Base-by-base conservation (phyloP, 2,113 vertebrate species). In the Gila orcuttii region DNA sequence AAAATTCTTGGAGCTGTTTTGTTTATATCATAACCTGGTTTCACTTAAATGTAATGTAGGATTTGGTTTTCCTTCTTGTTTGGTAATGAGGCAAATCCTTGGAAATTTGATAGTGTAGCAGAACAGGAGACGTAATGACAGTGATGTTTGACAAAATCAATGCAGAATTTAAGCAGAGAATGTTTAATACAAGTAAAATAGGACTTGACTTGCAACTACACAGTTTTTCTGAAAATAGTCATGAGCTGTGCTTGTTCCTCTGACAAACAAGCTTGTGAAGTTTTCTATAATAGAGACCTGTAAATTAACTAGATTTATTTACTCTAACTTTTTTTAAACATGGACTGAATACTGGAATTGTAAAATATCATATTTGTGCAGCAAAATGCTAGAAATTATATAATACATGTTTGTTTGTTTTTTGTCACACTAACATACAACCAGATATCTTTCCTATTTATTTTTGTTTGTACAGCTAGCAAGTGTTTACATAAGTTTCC, bases 91-190 rank as follows among this genome's bases (percentile, higher is more conserved):
- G 79, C 39, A 28, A 11, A 42, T 45, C n/a, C n/a, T 28, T 64
- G 5, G 60, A 45, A 66, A 81, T 81, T 66, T 66, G 25, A 81
- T 45, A 31, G 50, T 78, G 47, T 57, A 36, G 17, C 79, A 66
- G 39, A 66, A 17, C 36, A 66, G 60, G 12, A 25, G 15, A 25
- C n/a, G 52, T 28, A 59, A 59, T 79, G 39, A 7, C 36, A 12
- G 15, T 45, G 42, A 42, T 79, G 23, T 79, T 62, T 79, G 23
- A 79, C 15, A 60, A 25, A 8, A 39, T 60, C 6, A 52, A 9
- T n/a, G 55, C 33, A 42, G n/a, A n/a, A 60, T n/a, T 11, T 42
- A 59, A 79, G 76, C 5, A 59, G 33, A 42, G 3, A 10, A 59
- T 33, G 19, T 77, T 77, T 21, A 23, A 33, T 23, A 3, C 19